These are phyloP conservation scores for Tenthredo scrophulariae DNA, from an alignment of 2,888 invertebrate species.

Conservation along the genomic window DNA sequence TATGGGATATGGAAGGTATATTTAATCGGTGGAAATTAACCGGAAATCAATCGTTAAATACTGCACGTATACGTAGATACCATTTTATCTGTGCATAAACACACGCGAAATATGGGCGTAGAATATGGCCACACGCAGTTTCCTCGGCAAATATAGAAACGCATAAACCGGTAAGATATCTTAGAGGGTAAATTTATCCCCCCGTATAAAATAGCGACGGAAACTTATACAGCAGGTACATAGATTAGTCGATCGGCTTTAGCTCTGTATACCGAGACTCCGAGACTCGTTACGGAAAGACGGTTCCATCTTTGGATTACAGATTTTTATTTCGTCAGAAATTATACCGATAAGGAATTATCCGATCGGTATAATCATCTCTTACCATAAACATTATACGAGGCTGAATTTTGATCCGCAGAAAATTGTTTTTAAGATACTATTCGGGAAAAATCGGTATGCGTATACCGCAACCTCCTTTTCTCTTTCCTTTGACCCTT, in stretches of 20 bases:
- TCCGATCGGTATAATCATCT: too few relatives aligned
- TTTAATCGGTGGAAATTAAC: background rate
- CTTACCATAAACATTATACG: too few relatives aligned
- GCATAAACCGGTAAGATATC: background rate
- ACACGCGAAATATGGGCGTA: constrained; percentile 27
- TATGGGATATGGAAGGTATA: background rate
- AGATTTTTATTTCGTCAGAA: background rate
- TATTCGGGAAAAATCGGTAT: background rate
- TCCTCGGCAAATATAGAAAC: background rate
- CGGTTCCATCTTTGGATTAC: background rate
- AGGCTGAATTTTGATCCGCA: too few relatives aligned
- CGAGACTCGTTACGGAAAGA: background rate
- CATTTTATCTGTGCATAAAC: background rate
- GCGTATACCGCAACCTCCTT: background rate
- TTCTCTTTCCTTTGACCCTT: background rate
- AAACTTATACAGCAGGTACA: background rate
- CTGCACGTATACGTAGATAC: too few relatives aligned
- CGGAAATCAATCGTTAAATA: background rate
- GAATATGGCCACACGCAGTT: background rate
- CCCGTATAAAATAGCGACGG: background rate
- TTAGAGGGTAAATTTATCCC: background rate
- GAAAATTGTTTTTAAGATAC: background rate
- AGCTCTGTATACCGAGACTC: background rate
- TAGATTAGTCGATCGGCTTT: background rate
- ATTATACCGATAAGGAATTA: background rate